These are phyloP conservation scores for Rambutsinella grinnellia DNA, from an alignment of 2,888 invertebrate genomes.

Conservation along the genomic window DNA sequence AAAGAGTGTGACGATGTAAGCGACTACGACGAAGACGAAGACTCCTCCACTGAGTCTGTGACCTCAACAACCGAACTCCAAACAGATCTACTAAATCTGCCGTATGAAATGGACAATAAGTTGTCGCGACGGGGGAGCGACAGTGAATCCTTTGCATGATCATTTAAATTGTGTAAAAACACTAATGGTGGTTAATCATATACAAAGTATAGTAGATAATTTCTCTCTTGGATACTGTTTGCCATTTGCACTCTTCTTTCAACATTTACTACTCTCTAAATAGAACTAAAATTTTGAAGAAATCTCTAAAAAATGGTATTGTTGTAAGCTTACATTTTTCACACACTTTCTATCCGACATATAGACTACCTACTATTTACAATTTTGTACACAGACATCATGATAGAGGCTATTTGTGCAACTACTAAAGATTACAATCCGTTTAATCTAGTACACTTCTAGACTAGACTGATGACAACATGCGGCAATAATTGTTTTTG, in stretches of 20 bases:
- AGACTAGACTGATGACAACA: too few relatives aligned
- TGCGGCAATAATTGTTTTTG: too few relatives aligned
- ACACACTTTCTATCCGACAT: too few relatives aligned
- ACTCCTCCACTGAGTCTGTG: slow-evolving; percentile 65
- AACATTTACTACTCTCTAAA: not conserved
- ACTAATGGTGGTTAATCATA: slow-evolving; percentile 25
- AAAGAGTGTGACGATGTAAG: slow-evolving; percentile 77
- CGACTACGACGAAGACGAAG: slow-evolving; percentile 66
- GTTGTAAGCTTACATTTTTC: too few relatives aligned
- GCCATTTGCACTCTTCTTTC: slow-evolving; percentile 26
- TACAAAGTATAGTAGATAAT: slow-evolving; percentile 13
- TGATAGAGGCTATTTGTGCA: too few relatives aligned
- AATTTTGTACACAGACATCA: too few relatives aligned
- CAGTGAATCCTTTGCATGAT: slow-evolving; percentile 52
- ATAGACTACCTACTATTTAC: too few relatives aligned
- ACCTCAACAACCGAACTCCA: slow-evolving; percentile 60
- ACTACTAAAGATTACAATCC: too few relatives aligned
- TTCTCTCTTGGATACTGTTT: slow-evolving; percentile 45
- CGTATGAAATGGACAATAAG: slow-evolving; percentile 48
- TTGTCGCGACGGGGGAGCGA: slow-evolving; percentile 33
- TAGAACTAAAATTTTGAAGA: too few relatives aligned
- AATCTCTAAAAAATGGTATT: too few relatives aligned
- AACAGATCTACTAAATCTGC: slow-evolving; percentile 38
- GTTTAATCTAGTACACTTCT: too few relatives aligned
- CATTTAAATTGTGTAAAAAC: not conserved